Evolutionary conservation across 2,797 vertebrate genomes (phyloP), one percentile per base, ranked within the genome.

Genomic region (Tapera naevia): DNA sequence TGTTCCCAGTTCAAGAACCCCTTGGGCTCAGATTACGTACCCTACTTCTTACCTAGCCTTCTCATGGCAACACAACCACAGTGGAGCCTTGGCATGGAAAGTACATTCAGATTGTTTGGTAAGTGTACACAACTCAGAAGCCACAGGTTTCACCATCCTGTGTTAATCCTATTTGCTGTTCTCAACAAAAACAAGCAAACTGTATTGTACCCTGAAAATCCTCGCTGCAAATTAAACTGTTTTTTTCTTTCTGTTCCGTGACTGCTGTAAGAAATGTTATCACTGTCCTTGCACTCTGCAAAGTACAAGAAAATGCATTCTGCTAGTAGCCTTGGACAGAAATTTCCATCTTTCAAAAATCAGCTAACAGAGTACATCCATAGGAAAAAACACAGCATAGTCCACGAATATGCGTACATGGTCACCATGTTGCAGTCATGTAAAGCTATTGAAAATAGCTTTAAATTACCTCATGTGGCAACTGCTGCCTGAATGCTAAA

Each of bases 11-110:
- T 39, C 16, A 51, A 11, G n/a, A 82, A 23, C 15, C 3, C 37
- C 37, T 1, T 0, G 41, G n/a, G 61, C 17, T 85, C 57, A 46
- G 33, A 7, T 13, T 65, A 27, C 48, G 27, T 70, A 10, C 56
- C 15, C n/a, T 73, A 11, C 48, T 53, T 70, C 30, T 80, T 43
- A 19, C 39, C 4, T 22, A 8, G 18, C 37, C 30, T 84, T 88
- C 30, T 76, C 57, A 24, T 0, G 1, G 67, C 56, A 70, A 25
- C 17, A 28, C 8, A 51, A 15, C n/a, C 32, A 1, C 0, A 0
- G 32, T 4, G 39, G 23, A 76, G 45, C 56, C 9, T 22, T 37
- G 45, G 43, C 37, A 17, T 3, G 13, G 33, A 30, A 48, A 14
- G 51, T 9, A 8, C 5, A 8, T 72, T 71, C n/a, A 3, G 48